Percentiles rank a stretch among this genome's conserved stretches.
These are phyloP conservation scores for Kobus ellipsiprymnus DNA, from an alignment of 2,113 vertebrate species.

Conservation along the genomic window DNA sequence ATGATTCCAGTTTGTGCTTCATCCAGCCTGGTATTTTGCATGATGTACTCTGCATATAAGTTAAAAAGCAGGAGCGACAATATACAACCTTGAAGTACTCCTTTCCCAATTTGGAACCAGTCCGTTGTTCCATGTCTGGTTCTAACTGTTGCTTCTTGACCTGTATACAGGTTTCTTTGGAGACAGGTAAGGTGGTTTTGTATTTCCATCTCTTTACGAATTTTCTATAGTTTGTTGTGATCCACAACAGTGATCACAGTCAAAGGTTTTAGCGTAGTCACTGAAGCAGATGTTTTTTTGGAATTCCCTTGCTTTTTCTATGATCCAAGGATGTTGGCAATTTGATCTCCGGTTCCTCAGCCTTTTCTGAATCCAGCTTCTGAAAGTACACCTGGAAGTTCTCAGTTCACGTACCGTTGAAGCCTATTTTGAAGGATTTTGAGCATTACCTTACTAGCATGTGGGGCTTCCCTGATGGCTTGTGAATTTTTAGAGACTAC, in stretches of 20 bases:
- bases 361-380: neutral
- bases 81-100: neutral
- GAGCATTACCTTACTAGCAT: neutral
- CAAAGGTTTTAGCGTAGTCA: neutral
- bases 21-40: neutral
- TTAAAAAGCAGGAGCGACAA: neutral
- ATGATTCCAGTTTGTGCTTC: neutral
- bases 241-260: neutral
- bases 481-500: neutral
- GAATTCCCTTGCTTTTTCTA: neutral
- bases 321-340: neutral
- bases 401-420: neutral
- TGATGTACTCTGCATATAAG: neutral
- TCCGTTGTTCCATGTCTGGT: neutral
- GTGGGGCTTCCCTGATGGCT: neutral
- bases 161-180: neutral
- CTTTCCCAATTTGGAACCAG: neutral
- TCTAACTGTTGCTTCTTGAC: neutral
- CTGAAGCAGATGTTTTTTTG: neutral
- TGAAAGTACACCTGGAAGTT: neutral
- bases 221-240: neutral
- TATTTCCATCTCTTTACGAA: neutral
- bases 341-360: neutral
- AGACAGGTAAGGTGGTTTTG: neutral
- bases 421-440: neutral